A percentile compares a stretch with the other conserved stretches of the same genome.
These are phyloP conservation scores for Tholera decimalis DNA, from an alignment of 2,888 invertebrate genomes.

Conservation along the genomic window DNA sequence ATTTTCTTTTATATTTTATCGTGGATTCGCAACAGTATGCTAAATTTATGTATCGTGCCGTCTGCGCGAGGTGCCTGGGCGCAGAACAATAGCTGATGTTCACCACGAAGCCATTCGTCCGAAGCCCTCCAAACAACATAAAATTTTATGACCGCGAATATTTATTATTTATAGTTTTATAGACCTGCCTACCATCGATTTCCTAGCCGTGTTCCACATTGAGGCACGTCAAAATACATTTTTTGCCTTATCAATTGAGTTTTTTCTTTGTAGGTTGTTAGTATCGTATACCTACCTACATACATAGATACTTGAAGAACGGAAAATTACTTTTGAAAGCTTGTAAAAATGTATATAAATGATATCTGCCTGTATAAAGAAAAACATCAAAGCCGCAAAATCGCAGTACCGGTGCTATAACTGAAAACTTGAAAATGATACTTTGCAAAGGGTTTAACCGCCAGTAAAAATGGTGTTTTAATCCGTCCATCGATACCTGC, in stretches of 20 bases:
- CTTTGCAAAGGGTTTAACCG: slow-evolving; percentile 79
- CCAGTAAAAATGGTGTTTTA: slow-evolving; percentile 88
- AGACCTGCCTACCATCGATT: slow-evolving; percentile 78
- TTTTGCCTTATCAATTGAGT: slow-evolving; percentile 42
- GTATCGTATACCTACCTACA: background rate
- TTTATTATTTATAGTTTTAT: slow-evolving; percentile 89
- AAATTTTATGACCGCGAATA: slow-evolving; percentile 87
- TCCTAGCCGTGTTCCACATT: slow-evolving; percentile 66
- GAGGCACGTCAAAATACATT: slow-evolving; percentile 64
- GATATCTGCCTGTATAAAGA: slow-evolving; percentile 15
- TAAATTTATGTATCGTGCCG: slow-evolving; percentile 68
- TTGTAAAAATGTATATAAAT: background rate
- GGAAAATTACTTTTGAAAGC: slow-evolving; percentile 1
- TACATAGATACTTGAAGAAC: background rate
- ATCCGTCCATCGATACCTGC: slow-evolving; percentile 88
- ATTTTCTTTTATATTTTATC: slow-evolving; percentile 54
- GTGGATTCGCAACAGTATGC: slow-evolving; percentile 55
- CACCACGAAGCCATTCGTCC: slow-evolving; percentile 73
- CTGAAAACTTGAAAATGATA: slow-evolving; percentile 82
- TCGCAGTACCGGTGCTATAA: slow-evolving; percentile 72
- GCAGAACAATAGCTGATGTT: slow-evolving; percentile 78
- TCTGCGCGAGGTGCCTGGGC: slow-evolving; percentile 70
- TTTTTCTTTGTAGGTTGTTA: background rate
- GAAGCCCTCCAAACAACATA: slow-evolving; percentile 78
- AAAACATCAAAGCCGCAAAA: slow-evolving; percentile 59